Conservation (phyloP, 2,888 invertebrate species). For the Ichneumoninae sp. region DNA sequence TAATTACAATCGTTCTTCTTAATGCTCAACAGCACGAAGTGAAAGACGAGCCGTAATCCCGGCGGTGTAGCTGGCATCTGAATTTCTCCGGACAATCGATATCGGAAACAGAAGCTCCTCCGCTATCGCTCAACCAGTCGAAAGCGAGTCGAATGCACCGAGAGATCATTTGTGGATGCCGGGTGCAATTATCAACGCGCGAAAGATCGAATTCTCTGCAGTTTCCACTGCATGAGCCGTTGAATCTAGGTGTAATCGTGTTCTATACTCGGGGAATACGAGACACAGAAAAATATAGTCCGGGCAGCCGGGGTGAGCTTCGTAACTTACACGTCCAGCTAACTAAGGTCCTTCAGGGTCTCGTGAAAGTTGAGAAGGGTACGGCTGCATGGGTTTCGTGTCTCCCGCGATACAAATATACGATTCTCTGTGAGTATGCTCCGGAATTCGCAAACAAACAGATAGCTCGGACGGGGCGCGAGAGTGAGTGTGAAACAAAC, state of each 20-base stretch:
- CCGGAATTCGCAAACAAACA: slow-evolving; percentile 14
- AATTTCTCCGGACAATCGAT: slow-evolving; percentile 27
- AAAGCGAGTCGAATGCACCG: neutral
- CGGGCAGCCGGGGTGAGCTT: neutral
- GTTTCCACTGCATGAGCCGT: neutral
- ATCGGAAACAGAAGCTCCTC: neutral
- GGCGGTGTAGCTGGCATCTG: neutral
- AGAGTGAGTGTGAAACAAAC: slow-evolving; percentile 5
- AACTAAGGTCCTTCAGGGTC: slow-evolving; percentile 29
- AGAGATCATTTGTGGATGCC: slow-evolving; percentile 11
- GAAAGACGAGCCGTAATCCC: slow-evolving; percentile 24
- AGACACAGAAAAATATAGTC: neutral
- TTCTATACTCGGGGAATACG: slow-evolving; percentile 16
- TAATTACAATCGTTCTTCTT: slow-evolving; percentile 31
- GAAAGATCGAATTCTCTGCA: slow-evolving; percentile 17
- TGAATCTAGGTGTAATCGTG: neutral
- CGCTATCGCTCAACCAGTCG: neutral
- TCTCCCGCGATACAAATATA: slow-evolving; percentile 14
- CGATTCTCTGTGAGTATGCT: neutral
- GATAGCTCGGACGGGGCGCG: slow-evolving; percentile 5
- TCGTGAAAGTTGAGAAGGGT: slow-evolving; percentile 31
- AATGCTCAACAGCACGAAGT: slow-evolving; percentile 21
- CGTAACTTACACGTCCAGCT: slow-evolving; percentile 35
- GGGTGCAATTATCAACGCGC: neutral
- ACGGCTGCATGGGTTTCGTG: slow-evolving; percentile 7